Base-by-base conservation (phyloP, 1,140 invertebrate species). In the Brachionus rubens region DNA sequence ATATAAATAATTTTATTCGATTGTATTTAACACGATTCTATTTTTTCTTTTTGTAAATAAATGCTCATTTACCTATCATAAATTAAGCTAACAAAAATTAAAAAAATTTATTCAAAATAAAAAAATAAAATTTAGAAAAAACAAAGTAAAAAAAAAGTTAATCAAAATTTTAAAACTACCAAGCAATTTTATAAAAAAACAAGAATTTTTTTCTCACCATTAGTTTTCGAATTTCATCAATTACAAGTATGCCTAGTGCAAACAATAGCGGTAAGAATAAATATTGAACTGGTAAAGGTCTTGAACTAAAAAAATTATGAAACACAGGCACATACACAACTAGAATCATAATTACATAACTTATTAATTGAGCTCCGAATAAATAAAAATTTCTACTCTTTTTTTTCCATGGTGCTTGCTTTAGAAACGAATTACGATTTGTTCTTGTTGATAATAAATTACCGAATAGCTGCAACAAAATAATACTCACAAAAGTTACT, bases 171-270 rank as follows among this genome's bases (percentile, higher is more conserved):
- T n/a, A n/a, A n/a, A n/a, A 36, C 9, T 65, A 65, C 59, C 59
- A 65, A 65, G 59, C 59, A 24, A 65, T 9, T 65, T 46, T 65
- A 43, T 65, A n/a, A n/a, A 65, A 65, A n/a, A 65, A 65, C 30
- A 65, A 26, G 30, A 65, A 43, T 65, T 43, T 65, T 43, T 24
- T 65, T 65, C 59, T 65, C 10, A 41, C 59, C 40, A 65, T 43
- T n/a, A 65, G 43, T 21, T 65, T 65, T 65, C 59, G 41, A 3
- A 65, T 2, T 36, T 65, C 59, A 46, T 65, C 59, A n/a, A n/a
- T 7, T 6, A 24, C 6, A 43, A 65, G 43, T 43, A 65, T 43
- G 1, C 3, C 36, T n/a, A 65, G n/a, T 4, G 36, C 41, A 7
- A 65, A 65, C 1, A 65, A 9, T 14, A 65, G 12, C 43, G 59